Evolutionary conservation across 2,888 invertebrate genomes (phyloP), one percentile per base, ranked within the genome.

Genomic region (Serrognathus titanus): DNA sequence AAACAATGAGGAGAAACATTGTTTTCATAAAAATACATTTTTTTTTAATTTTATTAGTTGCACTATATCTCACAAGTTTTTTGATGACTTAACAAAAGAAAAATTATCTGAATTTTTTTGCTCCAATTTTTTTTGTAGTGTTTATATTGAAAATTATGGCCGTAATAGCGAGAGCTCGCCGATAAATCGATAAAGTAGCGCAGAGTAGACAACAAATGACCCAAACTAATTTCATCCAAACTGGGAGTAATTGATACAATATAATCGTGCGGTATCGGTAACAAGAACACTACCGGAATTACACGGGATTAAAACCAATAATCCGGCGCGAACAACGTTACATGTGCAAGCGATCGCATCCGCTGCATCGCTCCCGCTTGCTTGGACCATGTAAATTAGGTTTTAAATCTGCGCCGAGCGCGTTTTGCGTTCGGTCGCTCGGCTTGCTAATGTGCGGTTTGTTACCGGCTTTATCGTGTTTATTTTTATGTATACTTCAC

Each of bases 241-340:
- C 61, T 52, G 59, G 64, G 61, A 65, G 63, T 64, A 66, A 66
- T 66, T 64, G 66, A 66, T 66, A 66, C 63, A 64, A 64, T 62
- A 66, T 66, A 64, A 66, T 66, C 62, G 64, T 47, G 62, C 62
- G 60, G 65, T 60, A 63, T 64, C 60, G 65, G 59, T 59, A 63
- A 61, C 63, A 62, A 63, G 65, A 65, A 63, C 61, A 62, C 56
- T 60, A 51, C 60, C 59, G 62, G 65, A 63, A 65, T 65, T 65
- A 65, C 65, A 65, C 41, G 51, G 63, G 65, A 64, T 65, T 63
- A 63, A 65, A 65, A 65, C 65, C 62, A 64, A 63, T 65, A 65
- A 65, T 65, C 65, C 62, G 63, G 60, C 59, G 65, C 61, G 62
- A 65, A 65, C 63, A 63, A 58, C 62, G 58, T 63, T 63, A 58